Percentiles rank a stretch among this genome's conserved stretches.
These are phyloP conservation scores for Drosophila kohkoa DNA, from an alignment of 1,140 invertebrate species.

Conservation along the genomic window DNA sequence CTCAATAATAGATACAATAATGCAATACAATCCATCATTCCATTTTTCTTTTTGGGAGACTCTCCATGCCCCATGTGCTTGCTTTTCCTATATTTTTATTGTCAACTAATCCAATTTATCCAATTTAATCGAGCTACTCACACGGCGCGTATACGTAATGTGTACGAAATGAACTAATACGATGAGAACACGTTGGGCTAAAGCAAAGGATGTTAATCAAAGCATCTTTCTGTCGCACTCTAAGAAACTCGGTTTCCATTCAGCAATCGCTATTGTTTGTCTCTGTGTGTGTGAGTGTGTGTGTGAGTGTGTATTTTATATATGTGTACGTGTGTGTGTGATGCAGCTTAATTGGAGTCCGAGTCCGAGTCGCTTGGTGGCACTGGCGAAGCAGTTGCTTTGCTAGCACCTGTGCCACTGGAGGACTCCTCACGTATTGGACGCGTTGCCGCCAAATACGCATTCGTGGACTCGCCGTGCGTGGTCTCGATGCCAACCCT, in stretches of 20 bases:
- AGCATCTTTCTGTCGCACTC: slow-evolving; percentile 1
- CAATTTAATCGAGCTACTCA: slow-evolving; percentile 17
- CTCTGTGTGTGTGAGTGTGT: slow-evolving; percentile 2
- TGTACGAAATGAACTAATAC: slow-evolving; percentile 10
- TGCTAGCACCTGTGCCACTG: slow-evolving; percentile 85
- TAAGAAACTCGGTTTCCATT: slow-evolving; percentile 12
- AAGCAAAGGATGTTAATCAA: slow-evolving; percentile 8
- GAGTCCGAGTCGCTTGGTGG: slow-evolving; percentile 87
- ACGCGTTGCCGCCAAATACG: slow-evolving; percentile 90
- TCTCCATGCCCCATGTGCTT: not conserved
- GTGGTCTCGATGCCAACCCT: slow-evolving; percentile 95
- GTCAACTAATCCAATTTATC: slow-evolving; percentile 66
- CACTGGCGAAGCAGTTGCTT: slow-evolving; percentile 84
- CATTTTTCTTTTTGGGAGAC: not conserved
- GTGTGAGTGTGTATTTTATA: not conserved
- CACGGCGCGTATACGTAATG: not conserved
- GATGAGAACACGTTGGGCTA: slow-evolving; percentile 21
- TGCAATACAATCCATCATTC: not conserved
- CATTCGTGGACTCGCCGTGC: slow-evolving; percentile 90
- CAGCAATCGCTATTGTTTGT: slow-evolving; percentile 12
- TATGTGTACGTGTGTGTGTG: slow-evolving; percentile 11
- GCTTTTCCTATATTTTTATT: slow-evolving; percentile 53
- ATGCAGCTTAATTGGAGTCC: slow-evolving; percentile 81
- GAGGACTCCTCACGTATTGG: slow-evolving; percentile 85
- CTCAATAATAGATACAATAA: slow-evolving; percentile 3